Conservation (phyloP, 2,113 vertebrate genomes). For the Alethe castanea region DNA sequence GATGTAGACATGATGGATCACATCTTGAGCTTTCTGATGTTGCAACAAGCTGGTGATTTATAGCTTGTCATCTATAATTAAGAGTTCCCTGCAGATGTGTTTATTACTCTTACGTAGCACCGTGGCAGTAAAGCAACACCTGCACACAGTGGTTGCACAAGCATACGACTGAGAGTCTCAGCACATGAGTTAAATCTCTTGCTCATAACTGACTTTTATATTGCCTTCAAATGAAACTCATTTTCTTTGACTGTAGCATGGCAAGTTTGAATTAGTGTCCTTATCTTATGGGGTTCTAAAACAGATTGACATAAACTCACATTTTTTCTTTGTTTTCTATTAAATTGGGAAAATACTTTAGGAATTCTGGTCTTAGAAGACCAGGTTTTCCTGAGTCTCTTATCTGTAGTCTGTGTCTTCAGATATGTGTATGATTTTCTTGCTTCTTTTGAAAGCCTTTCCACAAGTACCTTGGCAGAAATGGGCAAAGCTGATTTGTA, state of each 20-base stretch:
- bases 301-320: neutral
- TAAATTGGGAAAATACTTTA: neutral
- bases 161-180: neutral
- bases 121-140: neutral
- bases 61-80: conserved; percentile 11
- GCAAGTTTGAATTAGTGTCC: neutral
- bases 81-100: neutral
- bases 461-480: neutral
- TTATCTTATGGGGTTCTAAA: neutral
- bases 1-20: neutral
- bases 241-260: neutral
- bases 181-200: neutral
- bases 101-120: neutral
- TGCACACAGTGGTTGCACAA: neutral
- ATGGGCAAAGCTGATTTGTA: neutral
- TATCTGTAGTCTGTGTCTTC: neutral
- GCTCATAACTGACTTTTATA: neutral
- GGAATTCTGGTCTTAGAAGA: neutral
- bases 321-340: neutral
- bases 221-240: neutral
- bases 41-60: conserved; percentile 18
- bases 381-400: neutral
- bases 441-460: neutral
- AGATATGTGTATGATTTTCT: neutral
- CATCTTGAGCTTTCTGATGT: neutral